Conservation (phyloP, 53 echinoderm and acorn worm species). For the Glandiceps talaboti region DNA sequence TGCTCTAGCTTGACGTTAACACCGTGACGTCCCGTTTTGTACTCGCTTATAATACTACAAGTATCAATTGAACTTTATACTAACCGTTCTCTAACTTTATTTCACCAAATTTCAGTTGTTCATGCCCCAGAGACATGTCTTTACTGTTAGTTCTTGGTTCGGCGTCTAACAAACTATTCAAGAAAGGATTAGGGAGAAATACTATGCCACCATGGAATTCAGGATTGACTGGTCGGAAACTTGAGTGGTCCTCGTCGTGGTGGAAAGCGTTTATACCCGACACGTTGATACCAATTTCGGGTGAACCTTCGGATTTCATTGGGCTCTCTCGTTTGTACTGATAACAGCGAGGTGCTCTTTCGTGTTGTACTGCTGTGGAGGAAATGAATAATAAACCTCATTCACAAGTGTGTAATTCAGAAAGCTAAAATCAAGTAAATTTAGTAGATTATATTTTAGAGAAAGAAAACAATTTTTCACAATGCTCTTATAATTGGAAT, state of each 20-base stretch:
- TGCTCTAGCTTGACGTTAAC: no score
- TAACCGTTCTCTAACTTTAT: neutral
- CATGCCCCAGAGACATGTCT: neutral
- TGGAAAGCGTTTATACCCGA: neutral
- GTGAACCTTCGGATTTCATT: neutral
- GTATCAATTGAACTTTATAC: neutral
- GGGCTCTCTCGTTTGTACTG: slow-evolving; percentile 43
- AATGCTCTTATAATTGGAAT: no score
- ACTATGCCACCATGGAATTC: slow-evolving; percentile 19
- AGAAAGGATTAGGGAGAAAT: slow-evolving; percentile 21
- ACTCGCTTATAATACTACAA: no score
- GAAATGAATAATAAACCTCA: neutral
- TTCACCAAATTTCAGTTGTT: neutral
- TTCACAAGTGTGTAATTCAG: no score
- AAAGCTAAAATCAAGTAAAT: no score
- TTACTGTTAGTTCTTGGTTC: slow-evolving; percentile 2
- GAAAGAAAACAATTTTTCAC: no score
- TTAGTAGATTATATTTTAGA: no score
- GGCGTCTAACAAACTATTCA: slow-evolving; percentile 22
- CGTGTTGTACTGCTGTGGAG: slow-evolving; percentile 78
- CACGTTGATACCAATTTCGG: neutral
- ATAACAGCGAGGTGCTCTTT: slow-evolving; percentile 84
- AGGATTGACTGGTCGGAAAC: slow-evolving; percentile 39
- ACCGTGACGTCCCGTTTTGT: no score
- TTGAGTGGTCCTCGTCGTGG: slow-evolving; percentile 11